Evolutionary conservation across 1,140 invertebrate genomes (phyloP).

Genomic region (Hetaerina americana): DNA sequence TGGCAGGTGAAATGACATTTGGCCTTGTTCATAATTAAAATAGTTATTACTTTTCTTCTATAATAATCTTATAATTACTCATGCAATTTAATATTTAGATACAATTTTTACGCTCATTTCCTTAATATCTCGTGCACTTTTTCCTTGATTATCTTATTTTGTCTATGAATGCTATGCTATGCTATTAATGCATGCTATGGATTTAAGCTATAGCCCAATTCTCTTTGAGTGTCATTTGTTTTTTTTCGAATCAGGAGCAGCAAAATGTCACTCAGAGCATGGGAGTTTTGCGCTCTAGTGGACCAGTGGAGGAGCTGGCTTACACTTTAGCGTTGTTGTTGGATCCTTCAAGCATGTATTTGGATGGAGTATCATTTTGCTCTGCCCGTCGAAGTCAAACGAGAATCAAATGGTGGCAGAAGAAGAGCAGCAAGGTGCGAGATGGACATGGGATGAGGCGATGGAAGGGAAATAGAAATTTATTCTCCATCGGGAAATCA

Average conservation of each 20-base stretch:
- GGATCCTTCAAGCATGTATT: background rate
- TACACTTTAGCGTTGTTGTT: background rate
- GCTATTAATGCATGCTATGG: too few species aligned
- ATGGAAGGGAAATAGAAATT: background rate
- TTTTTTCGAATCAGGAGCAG: background rate
- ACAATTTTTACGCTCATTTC: too few species aligned
- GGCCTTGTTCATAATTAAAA: too few species aligned
- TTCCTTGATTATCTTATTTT: too few species aligned
- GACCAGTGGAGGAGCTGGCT: background rate
- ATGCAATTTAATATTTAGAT: too few species aligned
- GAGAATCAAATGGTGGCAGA: background rate
- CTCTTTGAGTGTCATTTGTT: too few species aligned
- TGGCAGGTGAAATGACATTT: too few species aligned
- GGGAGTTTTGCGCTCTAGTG: background rate
- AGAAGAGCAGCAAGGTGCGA: background rate
- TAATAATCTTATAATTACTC: too few species aligned
- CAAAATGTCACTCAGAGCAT: background rate
- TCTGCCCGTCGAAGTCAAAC: background rate
- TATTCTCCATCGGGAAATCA: background rate
- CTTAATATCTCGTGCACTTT: too few species aligned
- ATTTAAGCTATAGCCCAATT: too few species aligned
- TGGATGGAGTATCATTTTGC: background rate
- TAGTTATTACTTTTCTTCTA: too few species aligned
- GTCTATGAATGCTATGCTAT: too few species aligned
- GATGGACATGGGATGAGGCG: background rate